phyloP scores from a whole-genome alignment of 2,113 vertebrate species.

The Podarcis raffonei region DNA sequence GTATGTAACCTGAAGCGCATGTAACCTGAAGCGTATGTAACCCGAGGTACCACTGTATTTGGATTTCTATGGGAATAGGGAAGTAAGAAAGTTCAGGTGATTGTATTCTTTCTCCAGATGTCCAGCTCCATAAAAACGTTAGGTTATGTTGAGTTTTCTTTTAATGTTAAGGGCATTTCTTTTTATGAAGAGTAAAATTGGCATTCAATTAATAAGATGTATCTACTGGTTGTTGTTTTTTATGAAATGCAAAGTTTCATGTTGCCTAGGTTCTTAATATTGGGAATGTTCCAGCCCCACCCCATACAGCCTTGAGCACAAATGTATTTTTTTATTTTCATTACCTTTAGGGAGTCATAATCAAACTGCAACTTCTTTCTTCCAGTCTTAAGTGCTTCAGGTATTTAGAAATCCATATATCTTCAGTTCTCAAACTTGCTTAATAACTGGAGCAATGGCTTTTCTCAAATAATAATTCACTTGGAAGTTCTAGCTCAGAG shows the following conservation, averaged over 20 bases:
- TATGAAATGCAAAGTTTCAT: slow-evolving; percentile 5
- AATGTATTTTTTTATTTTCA: background rate
- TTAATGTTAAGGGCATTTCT: background rate
- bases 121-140: background rate
- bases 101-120: background rate
- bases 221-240: background rate
- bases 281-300: background rate
- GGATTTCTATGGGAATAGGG: background rate
- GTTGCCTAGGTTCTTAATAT: background rate
- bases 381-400: background rate
- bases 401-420: background rate
- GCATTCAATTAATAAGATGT: background rate
- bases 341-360: background rate
- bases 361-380: background rate
- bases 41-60: no score
- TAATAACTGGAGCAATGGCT: background rate
- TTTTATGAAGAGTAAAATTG: background rate
- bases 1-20: no score
- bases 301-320: background rate
- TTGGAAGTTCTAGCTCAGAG: background rate
- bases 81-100: background rate
- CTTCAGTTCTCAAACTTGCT: background rate
- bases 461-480: background rate
- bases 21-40: no score
- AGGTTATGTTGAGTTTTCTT: background rate